These are phyloP conservation scores for Sebastes fasciatus DNA, from an alignment of 2,113 vertebrate species.

Conservation along the genomic window DNA sequence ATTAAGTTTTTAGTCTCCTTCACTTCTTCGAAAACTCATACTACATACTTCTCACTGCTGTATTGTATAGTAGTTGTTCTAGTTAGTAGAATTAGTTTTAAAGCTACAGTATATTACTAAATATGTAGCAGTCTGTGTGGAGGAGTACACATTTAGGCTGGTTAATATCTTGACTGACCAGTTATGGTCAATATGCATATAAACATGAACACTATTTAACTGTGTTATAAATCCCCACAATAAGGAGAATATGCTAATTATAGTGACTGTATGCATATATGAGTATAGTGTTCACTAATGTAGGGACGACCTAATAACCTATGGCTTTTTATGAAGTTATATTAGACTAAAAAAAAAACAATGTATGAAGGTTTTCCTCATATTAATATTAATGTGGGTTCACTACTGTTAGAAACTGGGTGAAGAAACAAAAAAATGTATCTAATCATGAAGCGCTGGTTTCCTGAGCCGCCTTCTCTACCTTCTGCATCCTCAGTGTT, in stretches of 20 bases:
- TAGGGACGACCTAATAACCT: neutral
- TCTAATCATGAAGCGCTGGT: neutral
- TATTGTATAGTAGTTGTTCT: neutral
- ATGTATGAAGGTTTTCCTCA: neutral
- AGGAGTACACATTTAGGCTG: neutral
- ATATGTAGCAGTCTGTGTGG: neutral
- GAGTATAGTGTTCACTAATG: neutral
- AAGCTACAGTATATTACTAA: neutral
- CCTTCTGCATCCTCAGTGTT: too few relatives aligned
- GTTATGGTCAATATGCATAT: neutral
- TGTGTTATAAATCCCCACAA: neutral
- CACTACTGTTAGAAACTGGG: neutral
- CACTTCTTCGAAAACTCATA: neutral
- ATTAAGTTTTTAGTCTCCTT: neutral
- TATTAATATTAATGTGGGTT: neutral
- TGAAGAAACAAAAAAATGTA: neutral
- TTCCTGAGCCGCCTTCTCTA: neutral
- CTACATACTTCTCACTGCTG: neutral
- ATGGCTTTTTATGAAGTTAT: neutral
- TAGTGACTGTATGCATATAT: neutral
- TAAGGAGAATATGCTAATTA: neutral
- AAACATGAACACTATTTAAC: neutral
- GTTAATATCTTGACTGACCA: neutral
- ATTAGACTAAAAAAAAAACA: too few relatives aligned
- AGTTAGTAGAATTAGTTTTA: neutral